Evolutionary conservation across 2,888 invertebrate species (phyloP), one percentile per base, ranked within the genome.

Genomic region (Automeris io): DNA sequence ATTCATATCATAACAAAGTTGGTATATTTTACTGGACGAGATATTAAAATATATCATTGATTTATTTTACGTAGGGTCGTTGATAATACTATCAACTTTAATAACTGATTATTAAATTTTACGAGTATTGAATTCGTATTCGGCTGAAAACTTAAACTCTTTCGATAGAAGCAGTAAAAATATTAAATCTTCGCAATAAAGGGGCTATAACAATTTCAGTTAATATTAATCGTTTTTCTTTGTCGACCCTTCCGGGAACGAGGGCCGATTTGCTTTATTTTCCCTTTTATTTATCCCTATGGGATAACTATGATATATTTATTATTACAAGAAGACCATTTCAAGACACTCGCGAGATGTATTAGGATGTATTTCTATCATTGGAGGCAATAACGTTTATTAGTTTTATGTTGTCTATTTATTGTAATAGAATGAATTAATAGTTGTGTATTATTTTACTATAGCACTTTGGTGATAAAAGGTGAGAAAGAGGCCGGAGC

Each of bases 221-320:
- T 85, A 83, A 86, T 85, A 85, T 85, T 85, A 86, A 86, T 85
- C 82, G 85, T 67, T 86, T 82, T 85, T 82, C 85, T 85, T 82
- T 73, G 72, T 58, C 65, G 79, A 77, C 85, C 85, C 83, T 80
- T 81, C 80, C 74, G 64, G 54, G 58, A 56, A 56, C 52, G 57
- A 53, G 57, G 55, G 61, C 61, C 74, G 80, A 75, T 82, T 83
- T 81, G 76, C 70, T 82, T 82, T 83, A 82, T 85, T 81, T 82
- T 78, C 80, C 79, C 76, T 75, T 71, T 70, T 77, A 85, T 85
- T 74, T 65, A 71, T 71, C 85, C 71, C 81, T 47, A 19, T 71
- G 61, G 81, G 61, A 77, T 75, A 69, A 78, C 77, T 81, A 81
- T 82, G 79, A 85, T 83, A 82, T 80, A 86, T 85, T 81, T 85